Base-by-base conservation (phyloP, 1,140 invertebrate species). In the Eriosoma lanigerum region DNA sequence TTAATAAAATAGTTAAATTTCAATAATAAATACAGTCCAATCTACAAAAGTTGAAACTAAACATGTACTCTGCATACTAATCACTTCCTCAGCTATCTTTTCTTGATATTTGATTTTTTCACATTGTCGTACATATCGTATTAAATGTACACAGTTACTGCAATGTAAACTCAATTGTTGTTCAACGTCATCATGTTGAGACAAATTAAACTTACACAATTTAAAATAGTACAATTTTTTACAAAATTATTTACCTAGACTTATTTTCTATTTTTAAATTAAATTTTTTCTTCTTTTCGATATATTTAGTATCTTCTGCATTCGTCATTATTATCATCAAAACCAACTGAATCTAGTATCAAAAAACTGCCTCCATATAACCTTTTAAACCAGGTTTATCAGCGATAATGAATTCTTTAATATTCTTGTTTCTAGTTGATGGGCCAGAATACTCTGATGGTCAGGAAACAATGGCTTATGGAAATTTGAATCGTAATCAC, bases 311-410 rank as follows among this genome's bases (percentile, higher is more conserved):
- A 44, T 90, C 90, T 83, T 89, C 88, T 70, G 87, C 88, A 21
- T 88, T 46, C 2, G 8, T 38, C 8, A 4, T 38, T 38, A 4
- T 38, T 38, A 87, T 94, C 93, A 24, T 92, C 91, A 86, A 93
- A 92, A n/a, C 93, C 93, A 24, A 94, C 92, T 21, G 92, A 93
- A 86, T 94, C 93, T 12, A 94, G 88, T 32, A 92, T 93, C 87
- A 93, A 92, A 83, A 94, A 94, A 84, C 38, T 78, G 24, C 75
- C 75, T 48, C 75, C 56, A 62, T 26, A 78, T 24, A 56, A 78
- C 75, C 75, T 3, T 56, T 78, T 56, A 78, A 62, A 26, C 75
- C 56, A 78, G 75, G 56, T 29, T 56, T 78, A 24, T 78, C 75
- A 48, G 75, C 75, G 26, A 78, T 17, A 44, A 56, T 56, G 21